Conservation (phyloP, 2,113 vertebrate species). For the Panthera uncia region DNA sequence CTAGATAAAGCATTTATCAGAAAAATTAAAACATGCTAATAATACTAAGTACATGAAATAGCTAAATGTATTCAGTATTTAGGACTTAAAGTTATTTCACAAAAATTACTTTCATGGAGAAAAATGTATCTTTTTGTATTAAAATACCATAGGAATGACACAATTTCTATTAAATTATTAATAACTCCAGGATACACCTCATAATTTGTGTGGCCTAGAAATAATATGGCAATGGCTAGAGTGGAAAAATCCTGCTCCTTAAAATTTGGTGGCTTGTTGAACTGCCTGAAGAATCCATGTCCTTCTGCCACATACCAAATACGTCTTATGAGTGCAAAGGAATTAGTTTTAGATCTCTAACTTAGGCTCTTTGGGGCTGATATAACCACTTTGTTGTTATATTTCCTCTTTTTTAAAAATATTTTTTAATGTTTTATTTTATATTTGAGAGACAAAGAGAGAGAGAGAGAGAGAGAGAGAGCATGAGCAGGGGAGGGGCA, state of each 20-base stretch:
- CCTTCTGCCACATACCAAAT: background rate
- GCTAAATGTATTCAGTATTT: slow-evolving; percentile 20
- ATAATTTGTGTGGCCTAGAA: slow-evolving; percentile 39
- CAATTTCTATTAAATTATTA: slow-evolving; percentile 56
- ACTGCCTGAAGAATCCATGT: slow-evolving; percentile 43
- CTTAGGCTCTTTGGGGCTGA: background rate
- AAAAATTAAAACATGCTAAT: slow-evolving; percentile 49
- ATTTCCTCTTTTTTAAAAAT: background rate
- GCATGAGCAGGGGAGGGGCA: no score
- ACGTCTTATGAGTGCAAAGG: slow-evolving; percentile 20
- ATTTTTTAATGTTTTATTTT: no score
- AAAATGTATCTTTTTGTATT: slow-evolving; percentile 46
- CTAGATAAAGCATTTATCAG: slow-evolving; percentile 47
- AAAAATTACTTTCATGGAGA: slow-evolving; percentile 52
- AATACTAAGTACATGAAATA: background rate
- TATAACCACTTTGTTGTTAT: background rate
- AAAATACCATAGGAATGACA: slow-evolving; percentile 42
- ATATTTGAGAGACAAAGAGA: no score
- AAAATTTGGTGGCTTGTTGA: slow-evolving; percentile 29
- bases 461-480: no score
- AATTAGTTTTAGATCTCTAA: slow-evolving; percentile 24
- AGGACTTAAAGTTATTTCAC: slow-evolving; percentile 32
- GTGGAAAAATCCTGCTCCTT: background rate
- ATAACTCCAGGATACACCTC: background rate
- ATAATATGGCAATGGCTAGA: slow-evolving; percentile 4